Evolutionary conservation across 2,888 invertebrate species (phyloP), one percentile per base, ranked within the genome.

Genomic region (Eremobia ochroleuca): DNA sequence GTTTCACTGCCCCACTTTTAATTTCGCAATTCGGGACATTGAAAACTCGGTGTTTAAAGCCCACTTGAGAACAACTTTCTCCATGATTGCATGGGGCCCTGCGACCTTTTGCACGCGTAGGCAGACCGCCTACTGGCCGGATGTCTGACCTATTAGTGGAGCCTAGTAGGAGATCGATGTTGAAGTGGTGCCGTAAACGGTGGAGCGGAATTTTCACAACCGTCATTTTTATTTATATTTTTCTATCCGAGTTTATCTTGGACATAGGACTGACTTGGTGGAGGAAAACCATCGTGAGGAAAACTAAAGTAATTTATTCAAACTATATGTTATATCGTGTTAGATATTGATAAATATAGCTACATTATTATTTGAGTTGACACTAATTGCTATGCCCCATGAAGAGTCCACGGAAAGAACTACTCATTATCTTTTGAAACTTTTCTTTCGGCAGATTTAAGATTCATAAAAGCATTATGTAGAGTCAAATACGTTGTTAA

Each of bases 21-120:
- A 31, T 78, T 72, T 79, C 83, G 83, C 69, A 79, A 83, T 58
- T 40, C 58, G 68, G 70, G 83, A 70, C 83, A 13, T 76, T 75
- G 62, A 76, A 69, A 66, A 59, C 28, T 46, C 62, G 8, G 34
- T 21, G 21, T 40, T 31, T 8, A 37, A 43, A 72, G 34, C 81
- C 85, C 79, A 82, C 87, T 31, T 49, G 46, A 52, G 74, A 75
- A 72, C 83, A 80, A 85, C 87, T 87, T 87, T 87, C 87, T 85
- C 87, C 73, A 37, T 71, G 76, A 67, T 83, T 83, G 74, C 73
- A 82, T 66, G 65, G 77, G 83, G 83, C 83, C 83, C 85, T 81
- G 77, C 73, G 67, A 83, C 78, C 79, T 79, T 77, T 67, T 34
- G 43, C 66, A 6, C 64, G 78, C 76, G 86, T 87, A 73, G 86